These are phyloP conservation scores for Stenodera caucasica DNA, from an alignment of 2,888 invertebrate genomes.

Conservation along the genomic window DNA sequence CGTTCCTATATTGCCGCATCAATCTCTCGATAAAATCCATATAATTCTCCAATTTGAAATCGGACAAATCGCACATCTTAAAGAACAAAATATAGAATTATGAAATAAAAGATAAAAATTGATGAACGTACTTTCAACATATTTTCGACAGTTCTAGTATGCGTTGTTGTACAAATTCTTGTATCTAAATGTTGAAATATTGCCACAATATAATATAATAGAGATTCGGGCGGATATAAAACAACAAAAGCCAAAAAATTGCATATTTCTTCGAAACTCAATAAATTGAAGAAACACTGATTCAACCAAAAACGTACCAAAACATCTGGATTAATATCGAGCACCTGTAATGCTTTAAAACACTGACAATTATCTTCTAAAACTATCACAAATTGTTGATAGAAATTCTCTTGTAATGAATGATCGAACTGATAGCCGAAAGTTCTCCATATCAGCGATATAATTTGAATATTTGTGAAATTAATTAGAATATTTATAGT, in stretches of 20 bases:
- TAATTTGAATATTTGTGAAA: conserved; percentile 28
- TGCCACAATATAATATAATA: conserved; percentile 33
- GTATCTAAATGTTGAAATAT: conserved; percentile 30
- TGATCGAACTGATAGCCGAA: conserved; percentile 25
- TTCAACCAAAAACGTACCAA: conserved; percentile 33
- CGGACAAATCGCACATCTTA: conserved; percentile 30
- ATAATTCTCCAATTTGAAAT: conserved; percentile 29
- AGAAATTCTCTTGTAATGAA: conserved; percentile 28
- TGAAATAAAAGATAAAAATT: background rate
- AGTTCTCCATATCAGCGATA: conserved; percentile 33
- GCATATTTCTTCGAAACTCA: conserved; percentile 36
- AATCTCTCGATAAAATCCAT: conserved; percentile 33
- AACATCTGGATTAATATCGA: conserved; percentile 20
- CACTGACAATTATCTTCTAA: conserved; percentile 30
- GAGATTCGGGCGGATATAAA: conserved; percentile 34
- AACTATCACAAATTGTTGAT: conserved; percentile 32
- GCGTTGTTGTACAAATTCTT: conserved; percentile 28
- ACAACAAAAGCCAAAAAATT: conserved; percentile 33
- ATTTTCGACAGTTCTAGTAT: conserved; percentile 18
- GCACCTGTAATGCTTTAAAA: conserved; percentile 20
- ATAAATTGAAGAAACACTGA: conserved; percentile 36
- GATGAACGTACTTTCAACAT: conserved; percentile 30
- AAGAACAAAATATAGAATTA: conserved; percentile 15
- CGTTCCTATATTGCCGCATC: conserved; percentile 31
- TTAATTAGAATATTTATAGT: conserved; percentile 20